phyloP scores from a whole-genome alignment of 1,140 invertebrate species.

The Lepidurus packardi region DNA sequence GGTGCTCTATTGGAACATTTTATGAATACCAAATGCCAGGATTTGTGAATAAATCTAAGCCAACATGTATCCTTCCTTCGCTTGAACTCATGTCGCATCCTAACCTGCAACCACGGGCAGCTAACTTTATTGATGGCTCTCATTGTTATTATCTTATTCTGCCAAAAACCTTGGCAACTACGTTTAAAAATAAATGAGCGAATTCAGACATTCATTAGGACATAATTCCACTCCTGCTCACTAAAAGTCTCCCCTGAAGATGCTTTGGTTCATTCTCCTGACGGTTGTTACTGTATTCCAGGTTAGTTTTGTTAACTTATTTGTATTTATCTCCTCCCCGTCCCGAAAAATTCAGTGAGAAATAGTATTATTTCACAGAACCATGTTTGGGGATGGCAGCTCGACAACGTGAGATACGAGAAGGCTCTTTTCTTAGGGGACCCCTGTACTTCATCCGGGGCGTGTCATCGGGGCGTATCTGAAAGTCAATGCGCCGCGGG shows the following conservation, averaged over 20 bases:
- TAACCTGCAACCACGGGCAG: no score
- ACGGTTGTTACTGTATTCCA: not conserved
- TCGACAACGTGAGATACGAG: not conserved
- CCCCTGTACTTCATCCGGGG: constrained; percentile 26
- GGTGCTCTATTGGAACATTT: no score
- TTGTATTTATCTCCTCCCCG: no score
- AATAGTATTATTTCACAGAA: not conserved
- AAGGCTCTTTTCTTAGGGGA: constrained; percentile 26
- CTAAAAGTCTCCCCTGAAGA: not conserved
- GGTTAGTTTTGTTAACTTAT: not conserved
- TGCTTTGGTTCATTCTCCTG: not conserved
- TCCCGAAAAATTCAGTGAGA: no score
- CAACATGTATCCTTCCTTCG: no score
- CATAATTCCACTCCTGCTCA: not conserved
- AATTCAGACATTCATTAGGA: not conserved
- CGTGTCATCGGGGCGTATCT: constrained; percentile 21
- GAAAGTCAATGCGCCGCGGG: constrained; percentile 30
- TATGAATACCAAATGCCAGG: no score
- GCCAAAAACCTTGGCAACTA: not conserved
- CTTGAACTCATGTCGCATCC: no score
- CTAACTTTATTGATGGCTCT: no score
- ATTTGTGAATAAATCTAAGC: no score
- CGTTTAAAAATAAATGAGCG: not conserved
- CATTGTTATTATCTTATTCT: not conserved
- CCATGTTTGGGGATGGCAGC: not conserved